phyloP scores from a whole-genome alignment of 2,797 vertebrate species.

The Discoglossus pictus region DNA sequence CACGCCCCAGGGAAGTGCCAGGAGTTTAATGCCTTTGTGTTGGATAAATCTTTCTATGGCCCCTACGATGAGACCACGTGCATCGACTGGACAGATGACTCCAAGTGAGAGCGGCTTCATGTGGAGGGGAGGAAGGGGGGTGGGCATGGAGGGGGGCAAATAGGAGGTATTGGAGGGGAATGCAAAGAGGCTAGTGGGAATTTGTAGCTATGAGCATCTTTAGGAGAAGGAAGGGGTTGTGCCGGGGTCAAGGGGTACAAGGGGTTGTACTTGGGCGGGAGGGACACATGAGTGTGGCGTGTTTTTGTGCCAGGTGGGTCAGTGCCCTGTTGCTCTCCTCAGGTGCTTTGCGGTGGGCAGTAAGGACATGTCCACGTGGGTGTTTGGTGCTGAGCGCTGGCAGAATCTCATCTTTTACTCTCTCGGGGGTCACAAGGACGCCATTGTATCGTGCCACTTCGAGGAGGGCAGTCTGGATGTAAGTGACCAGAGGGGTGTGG shows the following conservation, averaged over 20 bases:
- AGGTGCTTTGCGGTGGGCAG: constrained; percentile 95
- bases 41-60: constrained; percentile 94
- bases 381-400: constrained; percentile 96
- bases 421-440: constrained; percentile 90
- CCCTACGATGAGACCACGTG: constrained; percentile 96
- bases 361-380: constrained; percentile 96
- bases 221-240: too few relatives aligned
- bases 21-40: constrained; percentile 90
- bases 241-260: too few relatives aligned
- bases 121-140: too few relatives aligned
- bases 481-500: constrained; percentile 55
- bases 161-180: background rate
- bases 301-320: too few relatives aligned
- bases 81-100: constrained; percentile 95
- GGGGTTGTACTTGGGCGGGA: too few relatives aligned
- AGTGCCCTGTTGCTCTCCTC: constrained; percentile 7
- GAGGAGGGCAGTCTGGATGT: constrained; percentile 90
- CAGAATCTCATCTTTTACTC: constrained; percentile 92
- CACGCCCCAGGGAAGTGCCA: constrained; percentile 87
- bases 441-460: constrained; percentile 91
- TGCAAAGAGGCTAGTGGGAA: background rate
- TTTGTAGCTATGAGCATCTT: too few relatives aligned
- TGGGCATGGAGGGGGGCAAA: background rate
- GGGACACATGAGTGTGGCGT: too few relatives aligned
- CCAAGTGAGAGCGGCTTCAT: constrained; percentile 87